These are phyloP conservation scores for Nesidiocoris tenuis DNA, from an alignment of 2,888 invertebrate species.

Conservation along the genomic window DNA sequence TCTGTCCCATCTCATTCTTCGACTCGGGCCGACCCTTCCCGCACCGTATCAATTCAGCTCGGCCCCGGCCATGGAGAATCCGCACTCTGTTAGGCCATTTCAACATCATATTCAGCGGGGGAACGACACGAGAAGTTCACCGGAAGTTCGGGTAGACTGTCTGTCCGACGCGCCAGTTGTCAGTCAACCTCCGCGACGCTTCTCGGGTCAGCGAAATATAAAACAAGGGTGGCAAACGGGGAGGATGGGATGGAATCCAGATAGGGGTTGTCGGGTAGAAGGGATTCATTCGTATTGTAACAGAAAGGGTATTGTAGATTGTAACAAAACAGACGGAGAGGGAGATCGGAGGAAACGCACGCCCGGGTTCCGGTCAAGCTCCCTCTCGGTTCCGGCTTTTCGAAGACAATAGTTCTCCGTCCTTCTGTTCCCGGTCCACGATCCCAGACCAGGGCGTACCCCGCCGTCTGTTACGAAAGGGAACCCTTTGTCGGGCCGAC, in stretches of 20 bases:
- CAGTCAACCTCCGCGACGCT: not conserved
- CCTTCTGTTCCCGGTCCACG: not conserved
- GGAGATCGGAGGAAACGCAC: conserved; percentile 6
- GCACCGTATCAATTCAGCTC: too few relatives aligned
- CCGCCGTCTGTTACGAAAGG: not conserved
- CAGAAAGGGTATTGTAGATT: conserved; percentile 30
- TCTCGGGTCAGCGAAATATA: conserved; percentile 38
- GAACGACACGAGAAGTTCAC: conserved; percentile 35
- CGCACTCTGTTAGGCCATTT: not conserved
- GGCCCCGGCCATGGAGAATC: too few relatives aligned
- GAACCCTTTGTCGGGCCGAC: conserved; percentile 15
- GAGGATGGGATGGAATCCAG: conserved; percentile 16
- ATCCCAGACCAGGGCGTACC: not conserved
- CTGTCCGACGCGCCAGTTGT: too few relatives aligned
- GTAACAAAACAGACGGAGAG: conserved; percentile 15
- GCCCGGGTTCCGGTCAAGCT: conserved; percentile 38
- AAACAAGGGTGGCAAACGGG: conserved; percentile 34
- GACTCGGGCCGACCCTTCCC: not conserved
- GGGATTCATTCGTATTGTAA: conserved; percentile 24
- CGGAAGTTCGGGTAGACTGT: conserved; percentile 30
- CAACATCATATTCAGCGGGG: conserved; percentile 26
- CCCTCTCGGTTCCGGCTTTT: conserved; percentile 33
- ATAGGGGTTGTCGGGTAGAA: not conserved
- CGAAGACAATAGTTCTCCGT: conserved; percentile 28
- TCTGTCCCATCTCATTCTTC: not conserved